A percentile compares a stretch with the other conserved stretches of the same genome.
phyloP scores from a whole-genome alignment of 1,140 invertebrate genomes.

The Lucilia sericata region DNA sequence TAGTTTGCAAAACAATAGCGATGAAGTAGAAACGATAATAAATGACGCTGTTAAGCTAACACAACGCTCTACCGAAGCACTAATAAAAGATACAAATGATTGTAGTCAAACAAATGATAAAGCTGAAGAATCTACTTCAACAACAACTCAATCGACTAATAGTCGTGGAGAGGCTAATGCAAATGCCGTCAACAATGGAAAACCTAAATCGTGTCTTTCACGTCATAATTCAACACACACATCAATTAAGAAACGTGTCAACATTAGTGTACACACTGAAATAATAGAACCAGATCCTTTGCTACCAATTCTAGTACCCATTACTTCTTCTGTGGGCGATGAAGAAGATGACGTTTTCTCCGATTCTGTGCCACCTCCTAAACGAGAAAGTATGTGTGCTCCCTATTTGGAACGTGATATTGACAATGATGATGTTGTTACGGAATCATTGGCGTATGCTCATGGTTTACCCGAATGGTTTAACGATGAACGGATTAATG shows the following conservation, averaged over 20 bases:
- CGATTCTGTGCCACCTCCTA: slow-evolving; percentile 65
- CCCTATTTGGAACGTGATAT: slow-evolving; percentile 62
- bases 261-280: slow-evolving; percentile 63
- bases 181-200: slow-evolving; percentile 39
- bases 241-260: slow-evolving; percentile 63
- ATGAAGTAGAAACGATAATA: neutral
- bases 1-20: neutral
- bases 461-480: slow-evolving; percentile 66
- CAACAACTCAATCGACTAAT: neutral
- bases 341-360: slow-evolving; percentile 69
- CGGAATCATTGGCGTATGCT: slow-evolving; percentile 59
- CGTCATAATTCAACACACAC: slow-evolving; percentile 63
- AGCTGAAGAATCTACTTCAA: neutral
- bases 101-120: neutral
- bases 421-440: slow-evolving; percentile 46
- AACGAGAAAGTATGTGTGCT: slow-evolving; percentile 67
- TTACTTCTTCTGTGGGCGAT: slow-evolving; percentile 52
- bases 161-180: neutral
- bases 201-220: slow-evolving; percentile 63
- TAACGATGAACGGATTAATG: slow-evolving; percentile 64
- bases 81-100: neutral
- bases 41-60: neutral
- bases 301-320: slow-evolving; percentile 47
- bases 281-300: slow-evolving; percentile 62
- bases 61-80: neutral